These are phyloP conservation scores for Pocillopora grandis DNA, from an alignment of 92 coral and sea anemone species.

Conservation along the genomic window DNA sequence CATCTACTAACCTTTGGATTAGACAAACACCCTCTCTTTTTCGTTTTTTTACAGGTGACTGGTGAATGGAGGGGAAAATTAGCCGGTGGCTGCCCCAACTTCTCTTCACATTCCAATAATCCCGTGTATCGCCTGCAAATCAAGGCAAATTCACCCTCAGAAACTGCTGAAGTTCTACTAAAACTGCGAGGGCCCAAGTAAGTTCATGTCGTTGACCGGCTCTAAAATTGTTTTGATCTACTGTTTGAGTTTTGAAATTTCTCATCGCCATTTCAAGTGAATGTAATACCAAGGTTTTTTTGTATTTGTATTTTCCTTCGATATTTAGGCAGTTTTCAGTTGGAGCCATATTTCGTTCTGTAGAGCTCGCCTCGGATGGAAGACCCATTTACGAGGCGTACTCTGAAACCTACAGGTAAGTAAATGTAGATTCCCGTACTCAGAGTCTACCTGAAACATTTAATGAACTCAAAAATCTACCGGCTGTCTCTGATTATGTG, in stretches of 20 bases:
- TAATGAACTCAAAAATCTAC: background rate
- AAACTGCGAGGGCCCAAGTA: slow-evolving; percentile 97
- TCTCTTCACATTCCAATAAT: slow-evolving; percentile 76
- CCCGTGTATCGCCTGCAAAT: slow-evolving; percentile 86
- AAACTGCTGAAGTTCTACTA: slow-evolving; percentile 81
- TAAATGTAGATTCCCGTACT: background rate
- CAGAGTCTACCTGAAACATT: background rate
- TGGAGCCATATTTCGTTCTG: slow-evolving; percentile 80
- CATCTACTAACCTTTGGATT: no score
- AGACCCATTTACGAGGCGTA: slow-evolving; percentile 81
- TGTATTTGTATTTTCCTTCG: background rate
- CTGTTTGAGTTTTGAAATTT: no score
- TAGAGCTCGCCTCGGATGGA: slow-evolving; percentile 70
- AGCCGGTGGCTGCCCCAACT: slow-evolving; percentile 98
- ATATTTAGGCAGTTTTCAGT: slow-evolving; percentile 82
- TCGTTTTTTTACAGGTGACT: slow-evolving; percentile 55
- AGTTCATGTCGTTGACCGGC: slow-evolving; percentile 12
- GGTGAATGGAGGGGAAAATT: slow-evolving; percentile 88
- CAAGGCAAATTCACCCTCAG: slow-evolving; percentile 64
- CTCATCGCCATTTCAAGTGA: no score
- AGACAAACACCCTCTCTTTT: no score
- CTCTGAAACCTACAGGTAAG: slow-evolving; percentile 91
- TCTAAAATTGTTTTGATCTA: no score
- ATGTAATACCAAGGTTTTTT: no score
- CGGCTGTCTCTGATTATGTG: background rate